Conservation (phyloP, 2,888 invertebrate species). For the Drosophila neonasuta region DNA sequence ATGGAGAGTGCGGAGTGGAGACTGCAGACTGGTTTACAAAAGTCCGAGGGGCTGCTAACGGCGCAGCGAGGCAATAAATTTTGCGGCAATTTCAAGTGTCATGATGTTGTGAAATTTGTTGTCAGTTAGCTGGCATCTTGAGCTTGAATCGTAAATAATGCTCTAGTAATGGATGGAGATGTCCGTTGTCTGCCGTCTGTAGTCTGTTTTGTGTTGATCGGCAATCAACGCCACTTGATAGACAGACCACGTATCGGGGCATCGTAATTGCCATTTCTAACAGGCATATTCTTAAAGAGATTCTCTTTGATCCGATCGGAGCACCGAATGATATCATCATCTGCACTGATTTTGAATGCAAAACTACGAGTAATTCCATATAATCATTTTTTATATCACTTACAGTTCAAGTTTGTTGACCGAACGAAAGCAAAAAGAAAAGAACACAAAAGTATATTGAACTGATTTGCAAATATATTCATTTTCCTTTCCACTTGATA, state of each 20-base stretch:
- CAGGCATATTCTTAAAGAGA: conserved; percentile 41
- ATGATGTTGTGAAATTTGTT: conserved; percentile 73
- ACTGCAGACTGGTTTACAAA: conserved; percentile 49
- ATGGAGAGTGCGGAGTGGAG: conserved; percentile 5
- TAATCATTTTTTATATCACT: conserved; percentile 11
- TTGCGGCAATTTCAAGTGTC: conserved; percentile 62
- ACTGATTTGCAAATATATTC: not conserved
- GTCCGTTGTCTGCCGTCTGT: conserved; percentile 17
- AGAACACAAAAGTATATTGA: not conserved
- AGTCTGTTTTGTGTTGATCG: conserved; percentile 13
- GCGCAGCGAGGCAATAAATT: conserved; percentile 67
- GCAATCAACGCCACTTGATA: conserved; percentile 49
- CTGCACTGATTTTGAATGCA: conserved; percentile 39
- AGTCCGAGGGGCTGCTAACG: conserved; percentile 27
- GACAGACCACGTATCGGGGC: conserved; percentile 50
- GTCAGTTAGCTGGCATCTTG: conserved; percentile 67
- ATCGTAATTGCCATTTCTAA: conserved; percentile 52
- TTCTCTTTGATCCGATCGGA: conserved; percentile 31
- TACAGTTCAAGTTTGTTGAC: conserved; percentile 43
- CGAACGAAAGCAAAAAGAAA: conserved; percentile 10
- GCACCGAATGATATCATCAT: conserved; percentile 15
- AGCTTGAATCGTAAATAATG: conserved; percentile 77
- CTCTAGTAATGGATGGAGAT: conserved; percentile 65
- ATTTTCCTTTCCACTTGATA: not conserved
- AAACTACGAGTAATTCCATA: conserved; percentile 15